Conservation (phyloP, 2,797 vertebrate species). For the Ceryle rudis region DNA sequence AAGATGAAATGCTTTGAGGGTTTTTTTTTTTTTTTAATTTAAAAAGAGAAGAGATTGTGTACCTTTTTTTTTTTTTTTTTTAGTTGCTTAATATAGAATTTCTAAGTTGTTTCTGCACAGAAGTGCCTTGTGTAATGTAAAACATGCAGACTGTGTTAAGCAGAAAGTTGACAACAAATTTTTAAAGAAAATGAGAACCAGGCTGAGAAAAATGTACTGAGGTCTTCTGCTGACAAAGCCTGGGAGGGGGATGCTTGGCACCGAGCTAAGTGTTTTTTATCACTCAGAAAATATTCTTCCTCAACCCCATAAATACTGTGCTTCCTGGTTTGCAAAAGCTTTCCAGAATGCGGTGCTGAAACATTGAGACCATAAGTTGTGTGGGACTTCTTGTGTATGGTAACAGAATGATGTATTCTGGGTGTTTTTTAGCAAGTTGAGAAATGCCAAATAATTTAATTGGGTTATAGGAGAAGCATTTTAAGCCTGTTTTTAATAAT, state of each 20-base stretch:
- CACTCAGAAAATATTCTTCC: slow-evolving; percentile 39
- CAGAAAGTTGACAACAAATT: neutral
- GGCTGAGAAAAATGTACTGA: slow-evolving; percentile 19
- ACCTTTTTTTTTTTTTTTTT: no score
- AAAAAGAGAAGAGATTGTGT: neutral
- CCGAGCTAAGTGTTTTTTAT: slow-evolving; percentile 24
- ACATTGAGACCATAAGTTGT: slow-evolving; percentile 53
- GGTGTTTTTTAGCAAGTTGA: slow-evolving; percentile 50
- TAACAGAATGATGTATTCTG: slow-evolving; percentile 52
- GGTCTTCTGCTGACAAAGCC: slow-evolving; percentile 49
- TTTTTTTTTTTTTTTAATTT: neutral
- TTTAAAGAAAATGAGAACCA: neutral
- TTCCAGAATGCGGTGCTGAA: slow-evolving; percentile 42
- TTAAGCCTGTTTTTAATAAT: slow-evolving; percentile 43
- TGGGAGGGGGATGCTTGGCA: slow-evolving; percentile 42
- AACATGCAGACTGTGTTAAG: neutral
- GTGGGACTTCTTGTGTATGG: slow-evolving; percentile 53
- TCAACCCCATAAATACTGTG: slow-evolving; percentile 37
- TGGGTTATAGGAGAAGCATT: slow-evolving; percentile 19
- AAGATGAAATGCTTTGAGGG: neutral
- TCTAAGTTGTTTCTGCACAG: neutral
- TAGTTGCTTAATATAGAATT: neutral
- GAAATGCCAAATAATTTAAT: slow-evolving; percentile 63
- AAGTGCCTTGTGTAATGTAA: neutral
- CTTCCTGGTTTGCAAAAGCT: slow-evolving; percentile 61